Base-by-base conservation (phyloP, 2,888 invertebrate genomes). In the Coremacera marginata region DNA sequence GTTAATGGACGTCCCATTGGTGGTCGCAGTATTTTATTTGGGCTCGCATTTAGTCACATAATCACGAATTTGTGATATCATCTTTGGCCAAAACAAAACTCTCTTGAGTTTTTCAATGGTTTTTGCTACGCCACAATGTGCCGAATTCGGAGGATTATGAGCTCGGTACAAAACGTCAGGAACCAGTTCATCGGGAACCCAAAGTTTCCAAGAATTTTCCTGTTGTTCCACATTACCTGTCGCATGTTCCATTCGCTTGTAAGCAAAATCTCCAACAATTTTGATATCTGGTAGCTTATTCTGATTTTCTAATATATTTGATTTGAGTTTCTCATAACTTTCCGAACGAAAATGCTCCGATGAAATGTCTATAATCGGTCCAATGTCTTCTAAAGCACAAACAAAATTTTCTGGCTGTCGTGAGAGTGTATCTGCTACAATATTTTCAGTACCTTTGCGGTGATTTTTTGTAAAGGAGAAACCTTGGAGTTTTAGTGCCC, bases 1-100 rank as follows among this genome's bases (percentile, higher is more conserved):
- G 75, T 71, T 11, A 51, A 11, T 14, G n/a, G 71, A 25, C 75
- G n/a, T 16, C 76, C 79, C 78, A 80, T 77, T 1, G 62, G 70
- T 3, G 81, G 78, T 63, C 71, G 68, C 11, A 75, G 27, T 16
- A 25, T 63, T 3, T 67, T 31, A 19, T 75, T 78, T 27, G 81
- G 63, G 4, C 51, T 74, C 76, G 73, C 44, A 73, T 31, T 34
- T 52, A n/a, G 34, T 63, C 31, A 74, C 72, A 65, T 34, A 75
- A 5, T 31, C n/a, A 4, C 34, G 55, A 9, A 71, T 31, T 5
- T 31, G 31, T 31, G 31, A 31, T 31, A 31, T 5, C 31, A 31
- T 31, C 5, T 31, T 31, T 5, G 31, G 31, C 31, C 31, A 31
- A 31, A 31, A 31, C 49, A 31, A 70, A 49, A 4, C 7, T 27